Evolutionary conservation across 2,797 vertebrate genomes (phyloP).

Genomic region (Steatocranus sp.): DNA sequence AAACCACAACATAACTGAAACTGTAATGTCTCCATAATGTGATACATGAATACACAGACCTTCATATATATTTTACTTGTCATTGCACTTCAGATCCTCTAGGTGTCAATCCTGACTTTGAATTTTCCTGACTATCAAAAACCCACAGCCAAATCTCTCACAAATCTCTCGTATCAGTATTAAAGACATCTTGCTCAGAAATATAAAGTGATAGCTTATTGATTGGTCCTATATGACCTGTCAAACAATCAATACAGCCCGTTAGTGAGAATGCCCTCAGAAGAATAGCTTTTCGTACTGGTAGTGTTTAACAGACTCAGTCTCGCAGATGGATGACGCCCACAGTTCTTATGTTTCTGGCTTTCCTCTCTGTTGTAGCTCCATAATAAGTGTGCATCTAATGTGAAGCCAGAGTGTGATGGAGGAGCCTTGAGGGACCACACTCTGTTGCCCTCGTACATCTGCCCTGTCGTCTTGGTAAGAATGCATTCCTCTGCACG

Average conservation of each 20-base stretch:
- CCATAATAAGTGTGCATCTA: constrained; percentile 91
- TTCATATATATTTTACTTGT: too few species aligned
- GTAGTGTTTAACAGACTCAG: background rate
- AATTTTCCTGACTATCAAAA: background rate
- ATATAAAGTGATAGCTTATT: background rate
- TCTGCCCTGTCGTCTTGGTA: constrained; percentile 89
- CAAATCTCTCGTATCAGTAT: background rate
- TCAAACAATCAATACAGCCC: background rate
- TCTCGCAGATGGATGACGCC: constrained; percentile 42
- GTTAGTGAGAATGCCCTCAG: background rate
- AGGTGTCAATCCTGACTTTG: constrained; percentile 36
- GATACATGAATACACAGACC: background rate
- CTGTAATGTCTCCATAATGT: background rate
- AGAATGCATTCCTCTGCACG: constrained; percentile 34
- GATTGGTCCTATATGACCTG: background rate
- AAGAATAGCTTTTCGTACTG: background rate
- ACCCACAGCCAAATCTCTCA: background rate
- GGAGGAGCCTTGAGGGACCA: constrained; percentile 89
- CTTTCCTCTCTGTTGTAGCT: constrained; percentile 71
- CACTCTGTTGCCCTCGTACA: constrained; percentile 86
- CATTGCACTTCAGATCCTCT: constrained; percentile 19
- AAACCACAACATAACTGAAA: background rate
- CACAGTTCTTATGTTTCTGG: constrained; percentile 34
- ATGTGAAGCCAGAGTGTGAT: constrained; percentile 85
- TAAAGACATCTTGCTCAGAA: background rate